Percentiles rank a stretch among this genome's conserved stretches.
phyloP scores from a whole-genome alignment of 1,140 invertebrate species.

The Diprion similis region DNA sequence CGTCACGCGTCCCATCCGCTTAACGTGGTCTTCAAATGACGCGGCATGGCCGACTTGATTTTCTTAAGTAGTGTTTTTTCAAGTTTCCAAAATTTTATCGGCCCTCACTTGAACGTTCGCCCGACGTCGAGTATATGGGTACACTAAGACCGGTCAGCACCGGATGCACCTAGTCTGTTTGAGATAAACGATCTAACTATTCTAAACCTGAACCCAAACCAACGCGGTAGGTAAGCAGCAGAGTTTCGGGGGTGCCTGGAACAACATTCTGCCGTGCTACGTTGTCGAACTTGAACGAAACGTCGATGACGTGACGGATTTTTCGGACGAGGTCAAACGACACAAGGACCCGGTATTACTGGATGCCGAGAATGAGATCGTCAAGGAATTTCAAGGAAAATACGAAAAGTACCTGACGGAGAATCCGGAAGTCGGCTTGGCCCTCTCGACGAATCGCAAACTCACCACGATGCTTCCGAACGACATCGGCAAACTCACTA shows the following conservation, averaged over 20 bases:
- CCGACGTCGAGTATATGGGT: not conserved
- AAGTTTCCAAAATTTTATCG: too few relatives aligned
- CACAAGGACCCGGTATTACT: conserved; percentile 4
- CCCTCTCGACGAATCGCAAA: conserved; percentile 1
- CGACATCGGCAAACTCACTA: conserved; percentile 13
- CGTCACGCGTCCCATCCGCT: too few relatives aligned
- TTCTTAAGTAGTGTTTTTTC: too few relatives aligned
- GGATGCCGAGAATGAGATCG: conserved; percentile 13
- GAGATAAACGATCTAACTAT: not conserved
- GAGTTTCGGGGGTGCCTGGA: conserved; percentile 25
- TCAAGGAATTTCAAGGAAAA: conserved; percentile 9
- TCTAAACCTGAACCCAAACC: not conserved
- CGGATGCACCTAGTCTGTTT: not conserved
- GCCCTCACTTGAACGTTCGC: too few relatives aligned
- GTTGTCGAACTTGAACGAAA: conserved; percentile 23
- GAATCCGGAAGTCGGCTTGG: conserved; percentile 13
- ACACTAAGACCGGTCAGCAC: not conserved
- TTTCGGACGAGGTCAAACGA: conserved; percentile 9
- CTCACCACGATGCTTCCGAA: conserved; percentile 22
- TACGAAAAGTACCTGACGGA: conserved; percentile 18
- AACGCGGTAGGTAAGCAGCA: not conserved
- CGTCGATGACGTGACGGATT: not conserved
- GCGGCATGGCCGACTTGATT: too few relatives aligned
- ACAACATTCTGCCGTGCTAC: conserved; percentile 34
- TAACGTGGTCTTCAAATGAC: too few relatives aligned